Percentiles rank a stretch among this genome's conserved stretches.
phyloP scores from a whole-genome alignment of 30 jellyfish, hydroid and myxozoan genomes.

The Turritopsis dohrnii region DNA sequence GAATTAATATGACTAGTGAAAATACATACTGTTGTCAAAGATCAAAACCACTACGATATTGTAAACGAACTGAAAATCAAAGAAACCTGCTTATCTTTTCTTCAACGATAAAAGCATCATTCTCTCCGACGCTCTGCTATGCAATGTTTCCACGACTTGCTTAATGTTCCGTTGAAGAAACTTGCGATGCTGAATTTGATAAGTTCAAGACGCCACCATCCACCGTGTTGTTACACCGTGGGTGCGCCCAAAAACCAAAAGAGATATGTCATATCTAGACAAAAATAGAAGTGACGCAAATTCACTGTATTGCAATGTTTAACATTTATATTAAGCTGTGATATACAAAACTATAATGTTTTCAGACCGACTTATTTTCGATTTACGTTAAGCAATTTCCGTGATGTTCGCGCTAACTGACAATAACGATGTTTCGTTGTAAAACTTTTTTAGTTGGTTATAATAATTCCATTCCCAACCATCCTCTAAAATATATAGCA shows the following conservation, averaged over 20 bases:
- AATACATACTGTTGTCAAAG: not conserved
- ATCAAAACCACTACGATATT: not conserved
- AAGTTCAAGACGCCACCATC: not conserved
- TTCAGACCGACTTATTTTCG: no score
- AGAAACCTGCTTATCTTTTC: not conserved
- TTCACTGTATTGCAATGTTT: no score
- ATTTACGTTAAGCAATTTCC: no score
- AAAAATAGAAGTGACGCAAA: no score
- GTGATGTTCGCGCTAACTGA: no score
- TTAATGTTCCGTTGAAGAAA: not conserved
- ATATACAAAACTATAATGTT: no score
- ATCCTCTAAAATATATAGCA: no score
- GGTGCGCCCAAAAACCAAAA: not conserved
- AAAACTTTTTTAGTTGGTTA: no score
- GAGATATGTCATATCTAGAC: no score
- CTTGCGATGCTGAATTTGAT: not conserved
- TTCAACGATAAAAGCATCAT: not conserved
- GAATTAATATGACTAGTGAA: not conserved
- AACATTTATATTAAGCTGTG: no score
- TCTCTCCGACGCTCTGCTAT: not conserved
- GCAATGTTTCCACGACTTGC: not conserved
- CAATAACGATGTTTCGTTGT: no score
- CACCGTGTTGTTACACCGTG: not conserved
- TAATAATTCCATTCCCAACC: no score
- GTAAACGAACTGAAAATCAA: not conserved